Evolutionary conservation across 1,140 invertebrate genomes (phyloP).

Genomic region (Cherax destructor): DNA sequence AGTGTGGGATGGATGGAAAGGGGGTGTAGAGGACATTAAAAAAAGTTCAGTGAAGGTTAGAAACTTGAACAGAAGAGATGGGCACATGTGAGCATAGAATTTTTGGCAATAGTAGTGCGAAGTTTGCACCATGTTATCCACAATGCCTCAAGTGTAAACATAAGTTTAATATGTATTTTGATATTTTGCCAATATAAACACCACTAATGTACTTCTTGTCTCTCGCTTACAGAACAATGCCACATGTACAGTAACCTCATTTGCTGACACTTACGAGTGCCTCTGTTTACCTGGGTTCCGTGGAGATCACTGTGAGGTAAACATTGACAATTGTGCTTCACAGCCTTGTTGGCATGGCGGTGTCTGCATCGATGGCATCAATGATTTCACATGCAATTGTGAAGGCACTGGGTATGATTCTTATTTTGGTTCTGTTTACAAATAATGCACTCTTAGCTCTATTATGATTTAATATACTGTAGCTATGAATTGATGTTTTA

Average conservation of each 20-base stretch:
- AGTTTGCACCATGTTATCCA: too few species aligned
- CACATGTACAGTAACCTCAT: conserved; percentile 73
- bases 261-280: conserved; percentile 74
- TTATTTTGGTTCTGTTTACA: neutral
- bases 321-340: conserved; percentile 73
- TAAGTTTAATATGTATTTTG: too few species aligned
- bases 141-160: too few species aligned
- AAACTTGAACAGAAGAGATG: too few species aligned
- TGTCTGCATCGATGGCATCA: conserved; percentile 77
- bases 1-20: too few species aligned
- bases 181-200: neutral
- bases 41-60: too few species aligned
- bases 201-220: neutral
- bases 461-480: too few species aligned
- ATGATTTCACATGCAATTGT: conserved; percentile 85
- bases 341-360: conserved; percentile 78
- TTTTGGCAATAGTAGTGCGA: too few species aligned
- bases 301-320: conserved; percentile 69
- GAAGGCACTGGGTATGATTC: conserved; percentile 77
- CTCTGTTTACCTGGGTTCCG: conserved; percentile 75
- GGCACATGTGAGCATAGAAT: too few species aligned
- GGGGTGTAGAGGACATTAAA: too few species aligned
- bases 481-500: too few species aligned
- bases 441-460: neutral
- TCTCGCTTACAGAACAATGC: conserved; percentile 74